phyloP scores from a whole-genome alignment of 2,797 vertebrate genomes.

The Caiman crocodilus region DNA sequence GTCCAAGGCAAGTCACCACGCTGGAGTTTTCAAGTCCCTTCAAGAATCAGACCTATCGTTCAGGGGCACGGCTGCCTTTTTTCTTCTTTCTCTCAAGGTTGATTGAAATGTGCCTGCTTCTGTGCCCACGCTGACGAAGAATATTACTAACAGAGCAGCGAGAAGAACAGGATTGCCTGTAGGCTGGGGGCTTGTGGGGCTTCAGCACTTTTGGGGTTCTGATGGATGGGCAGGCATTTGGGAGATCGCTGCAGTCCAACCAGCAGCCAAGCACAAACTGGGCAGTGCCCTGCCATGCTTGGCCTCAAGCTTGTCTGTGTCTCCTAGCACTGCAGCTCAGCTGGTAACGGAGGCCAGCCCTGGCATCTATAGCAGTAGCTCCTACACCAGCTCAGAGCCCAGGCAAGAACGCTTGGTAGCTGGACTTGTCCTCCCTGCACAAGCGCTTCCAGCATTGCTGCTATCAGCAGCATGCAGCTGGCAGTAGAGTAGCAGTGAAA shows the following conservation, averaged over 20 bases:
- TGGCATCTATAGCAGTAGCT: neutral
- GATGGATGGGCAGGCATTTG: too few relatives aligned
- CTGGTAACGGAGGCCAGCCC: neutral
- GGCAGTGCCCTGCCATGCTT: too few relatives aligned
- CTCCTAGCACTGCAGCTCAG: neutral
- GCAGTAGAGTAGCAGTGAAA: neutral
- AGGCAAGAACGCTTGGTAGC: neutral
- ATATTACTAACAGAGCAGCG: neutral
- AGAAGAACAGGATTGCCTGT: neutral
- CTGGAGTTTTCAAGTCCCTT: neutral
- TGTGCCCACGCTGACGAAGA: neutral
- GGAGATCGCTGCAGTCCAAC: too few relatives aligned
- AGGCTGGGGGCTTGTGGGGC: neutral
- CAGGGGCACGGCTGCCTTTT: neutral
- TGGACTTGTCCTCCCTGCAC: neutral
- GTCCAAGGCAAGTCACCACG: neutral
- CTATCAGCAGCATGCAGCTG: neutral
- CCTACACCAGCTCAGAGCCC: neutral
- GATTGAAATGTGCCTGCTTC: too few relatives aligned
- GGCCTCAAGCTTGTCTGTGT: too few relatives aligned
- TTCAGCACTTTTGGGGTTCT: neutral
- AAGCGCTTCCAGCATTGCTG: neutral
- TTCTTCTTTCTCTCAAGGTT: too few relatives aligned
- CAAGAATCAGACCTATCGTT: neutral
- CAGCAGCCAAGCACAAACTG: too few relatives aligned